Evolutionary conservation across 2,888 invertebrate genomes (phyloP).

Genomic region (Ochlodes sylvanus): DNA sequence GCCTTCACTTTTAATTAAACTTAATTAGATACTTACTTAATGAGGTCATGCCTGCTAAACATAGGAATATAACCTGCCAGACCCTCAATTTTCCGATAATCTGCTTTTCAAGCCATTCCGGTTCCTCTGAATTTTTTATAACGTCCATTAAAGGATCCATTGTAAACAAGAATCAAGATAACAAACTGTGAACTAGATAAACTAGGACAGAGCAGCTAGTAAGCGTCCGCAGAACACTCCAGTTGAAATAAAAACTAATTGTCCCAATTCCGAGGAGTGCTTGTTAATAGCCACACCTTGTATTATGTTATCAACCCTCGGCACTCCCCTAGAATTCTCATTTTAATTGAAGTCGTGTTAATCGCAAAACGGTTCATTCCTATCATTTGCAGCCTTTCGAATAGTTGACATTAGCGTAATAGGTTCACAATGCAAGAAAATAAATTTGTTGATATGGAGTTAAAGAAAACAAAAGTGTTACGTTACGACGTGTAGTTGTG

Average conservation of each 20-base stretch:
- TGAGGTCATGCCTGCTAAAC: conserved; percentile 86
- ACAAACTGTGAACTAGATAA: conserved; percentile 39
- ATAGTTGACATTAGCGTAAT: background rate
- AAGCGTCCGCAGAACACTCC: conserved; percentile 56
- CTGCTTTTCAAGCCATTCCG: conserved; percentile 90
- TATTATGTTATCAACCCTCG: conserved; percentile 64
- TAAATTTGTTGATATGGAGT: background rate
- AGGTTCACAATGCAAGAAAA: background rate
- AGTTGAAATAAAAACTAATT: conserved; percentile 68
- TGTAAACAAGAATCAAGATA: conserved; percentile 33
- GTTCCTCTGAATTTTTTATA: conserved; percentile 77
- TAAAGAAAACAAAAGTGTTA: background rate
- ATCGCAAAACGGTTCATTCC: conserved; percentile 30
- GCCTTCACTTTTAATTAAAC: background rate
- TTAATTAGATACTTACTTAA: conserved; percentile 80
- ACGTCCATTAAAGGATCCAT: conserved; percentile 77
- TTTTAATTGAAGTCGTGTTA: conserved; percentile 43
- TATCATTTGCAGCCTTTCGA: conserved; percentile 1
- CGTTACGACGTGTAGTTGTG: background rate
- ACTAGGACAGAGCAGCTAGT: conserved; percentile 44
- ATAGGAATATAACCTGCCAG: conserved; percentile 93
- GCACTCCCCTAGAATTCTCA: conserved; percentile 57
- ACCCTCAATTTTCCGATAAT: conserved; percentile 89
- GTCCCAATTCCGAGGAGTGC: conserved; percentile 75
- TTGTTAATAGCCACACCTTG: conserved; percentile 69